Evolutionary conservation across 2,797 vertebrate species (phyloP), one percentile per base, ranked within the genome.

Genomic region (Dromococcyx pavoninus): DNA sequence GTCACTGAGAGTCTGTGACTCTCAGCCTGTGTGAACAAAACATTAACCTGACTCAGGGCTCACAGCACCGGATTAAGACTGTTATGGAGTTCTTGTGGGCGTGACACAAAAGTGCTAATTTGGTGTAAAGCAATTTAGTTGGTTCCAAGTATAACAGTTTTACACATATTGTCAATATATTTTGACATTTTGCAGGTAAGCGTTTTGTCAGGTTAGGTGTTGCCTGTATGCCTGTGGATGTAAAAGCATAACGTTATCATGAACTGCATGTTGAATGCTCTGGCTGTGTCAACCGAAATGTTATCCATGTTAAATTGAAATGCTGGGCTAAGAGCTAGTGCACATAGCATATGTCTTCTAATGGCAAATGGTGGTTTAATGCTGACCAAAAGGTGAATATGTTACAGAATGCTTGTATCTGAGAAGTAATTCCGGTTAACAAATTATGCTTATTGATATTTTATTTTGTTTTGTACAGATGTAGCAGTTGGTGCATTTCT

Each of bases 401-500:
- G 5, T 56, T 95, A 30, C 77, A 88, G 80, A 83, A 44, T 91
- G 43, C 67, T 89, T 90, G 65, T 78, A n/a, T 41, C n/a, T 82
- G 58, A 67, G 78, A 95, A 95, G 70, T 93, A 83, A 93, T 92
- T 97, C 65, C 74, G 85, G 67, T 82, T 95, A 88, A 80, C 46
- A 96, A 95, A 91, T 93, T 54, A 80, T 83, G 24, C 37, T 92
- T 73, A 95, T 92, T 83, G 89, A 94, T 97, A 16, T 83, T 93
- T 14, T 93, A 51, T 51, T 14, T 28, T 25, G 27, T 28, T 16
- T 94, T 78, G 83, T 86, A 46, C 97, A 99, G 99, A 99, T 97
- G 95, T 99, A 87, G 99, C 99, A 3, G 98, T 99, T 54, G 99
- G 99, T 80, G 99, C 99, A 5, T 99, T 99, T 96, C 98, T 98